These are phyloP conservation scores for Chrysemys picta DNA, from an alignment of 2,113 vertebrate genomes.

Conservation along the genomic window DNA sequence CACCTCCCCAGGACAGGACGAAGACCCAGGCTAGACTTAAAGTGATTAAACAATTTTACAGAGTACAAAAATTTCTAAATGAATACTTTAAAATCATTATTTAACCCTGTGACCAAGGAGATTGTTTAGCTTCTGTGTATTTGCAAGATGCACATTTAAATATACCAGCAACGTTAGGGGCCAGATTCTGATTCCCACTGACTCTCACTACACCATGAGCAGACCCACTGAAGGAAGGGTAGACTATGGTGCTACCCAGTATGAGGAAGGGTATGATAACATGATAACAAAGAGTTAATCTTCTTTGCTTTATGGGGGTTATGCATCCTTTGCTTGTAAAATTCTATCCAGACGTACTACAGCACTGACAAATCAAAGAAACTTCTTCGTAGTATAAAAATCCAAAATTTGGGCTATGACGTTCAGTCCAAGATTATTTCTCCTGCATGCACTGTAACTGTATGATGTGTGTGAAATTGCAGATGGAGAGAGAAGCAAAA, in stretches of 20 bases:
- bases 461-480: not conserved
- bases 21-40: too few relatives aligned
- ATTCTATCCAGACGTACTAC: too few relatives aligned
- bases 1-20: not conserved
- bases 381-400: not conserved
- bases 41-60: not conserved
- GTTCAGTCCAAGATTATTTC: not conserved
- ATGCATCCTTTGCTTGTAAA: too few relatives aligned
- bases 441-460: not conserved
- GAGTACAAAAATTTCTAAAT: not conserved
- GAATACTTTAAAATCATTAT: not conserved
- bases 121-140: not conserved
- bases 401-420: not conserved
- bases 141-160: not conserved
- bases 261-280: too few relatives aligned
- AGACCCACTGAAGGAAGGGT: too few relatives aligned
- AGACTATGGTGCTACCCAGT: too few relatives aligned
- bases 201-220: too few relatives aligned
- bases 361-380: too few relatives aligned
- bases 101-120: not conserved
- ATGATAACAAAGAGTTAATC: too few relatives aligned
- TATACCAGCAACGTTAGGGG: too few relatives aligned
- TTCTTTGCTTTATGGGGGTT: too few relatives aligned
- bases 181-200: too few relatives aligned
- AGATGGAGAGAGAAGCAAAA: not conserved